phyloP scores from a whole-genome alignment of 2,113 vertebrate genomes.

The Proteles cristata region DNA sequence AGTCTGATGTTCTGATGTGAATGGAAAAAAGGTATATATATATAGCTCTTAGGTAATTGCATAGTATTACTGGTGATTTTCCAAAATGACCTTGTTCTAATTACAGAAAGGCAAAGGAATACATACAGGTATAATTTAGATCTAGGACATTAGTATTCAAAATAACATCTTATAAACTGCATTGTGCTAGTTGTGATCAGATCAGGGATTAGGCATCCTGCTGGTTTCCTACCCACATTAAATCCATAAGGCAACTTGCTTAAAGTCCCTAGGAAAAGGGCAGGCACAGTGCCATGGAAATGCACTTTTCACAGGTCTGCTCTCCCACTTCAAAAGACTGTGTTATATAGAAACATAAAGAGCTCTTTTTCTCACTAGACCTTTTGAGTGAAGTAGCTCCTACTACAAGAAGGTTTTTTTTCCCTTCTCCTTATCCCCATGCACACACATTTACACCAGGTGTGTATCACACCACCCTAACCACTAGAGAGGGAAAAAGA shows the following conservation, averaged over 20 bases:
- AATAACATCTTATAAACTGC: slow-evolving; percentile 34
- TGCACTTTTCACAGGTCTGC: neutral
- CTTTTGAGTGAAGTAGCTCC: neutral
- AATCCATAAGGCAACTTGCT: neutral
- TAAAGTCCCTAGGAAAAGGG: neutral
- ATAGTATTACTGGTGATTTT: neutral
- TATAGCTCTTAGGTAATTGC: neutral
- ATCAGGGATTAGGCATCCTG: neutral
- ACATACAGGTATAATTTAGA: slow-evolving; percentile 13
- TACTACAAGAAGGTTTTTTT: neutral
- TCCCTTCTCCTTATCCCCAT: no score
- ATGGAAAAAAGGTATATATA: neutral
- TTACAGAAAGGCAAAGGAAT: slow-evolving; percentile 13
- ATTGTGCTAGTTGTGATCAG: neutral
- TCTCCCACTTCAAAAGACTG: neutral
- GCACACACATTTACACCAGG: neutral
- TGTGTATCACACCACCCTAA: neutral
- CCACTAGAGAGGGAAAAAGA: neutral
- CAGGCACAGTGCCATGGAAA: neutral
- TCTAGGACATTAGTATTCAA: slow-evolving; percentile 38
- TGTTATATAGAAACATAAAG: neutral
- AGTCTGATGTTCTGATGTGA: neutral
- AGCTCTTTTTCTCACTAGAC: neutral
- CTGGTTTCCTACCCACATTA: neutral
- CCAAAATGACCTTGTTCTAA: slow-evolving; percentile 35